Base-by-base conservation (phyloP, 2,888 invertebrate species). In the Cerceris rybyensis region DNA sequence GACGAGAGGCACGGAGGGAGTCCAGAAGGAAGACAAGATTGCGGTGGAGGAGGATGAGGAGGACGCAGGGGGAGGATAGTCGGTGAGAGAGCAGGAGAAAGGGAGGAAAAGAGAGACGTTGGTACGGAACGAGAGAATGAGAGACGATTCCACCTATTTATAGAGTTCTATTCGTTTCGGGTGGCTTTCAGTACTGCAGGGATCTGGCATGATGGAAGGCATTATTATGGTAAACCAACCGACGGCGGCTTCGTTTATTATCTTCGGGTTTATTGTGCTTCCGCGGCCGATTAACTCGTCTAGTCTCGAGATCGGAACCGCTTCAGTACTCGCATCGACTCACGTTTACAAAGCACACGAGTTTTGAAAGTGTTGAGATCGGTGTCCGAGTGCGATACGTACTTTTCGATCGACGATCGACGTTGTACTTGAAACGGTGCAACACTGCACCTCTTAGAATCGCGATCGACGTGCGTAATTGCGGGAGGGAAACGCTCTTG, bases 241-340 rank as follows among this genome's bases (percentile, higher is more conserved):
- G 81, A 86, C 86, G 81, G 85, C 83, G 87, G 28, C 87, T 90
- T 85, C 87, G 90, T 91, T 90, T 91, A 92, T 91, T 92, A 90
- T 90, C 89, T 84, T 81, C 85, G 68, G 75, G 90, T 91, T 92
- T 91, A 91, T 92, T 91, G 89, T 91, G 88, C 88, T 90, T 88
- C 86, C 89, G 88, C 80, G 86, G 86, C 85, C 88, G 90, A 91
- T 92, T 90, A 91, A 91, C 90, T 90, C 88, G 86, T 91, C 88
- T 86, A 89, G 88, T 90, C 88, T 82, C 82, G 78, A 83, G 83
- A 83, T 83, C 82, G 68, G 83, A 83, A 83, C 82, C 81, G 82
- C 64, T 70, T 70, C 67, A 71, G 70, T 68, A 63, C 66, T 54
- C 52, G n/a, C 63, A 28, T 49, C 49, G 41, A 75, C 63, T 70